Evolutionary conservation across 2,797 vertebrate species (phyloP).

Genomic region (Thalassophryne amazonica): DNA sequence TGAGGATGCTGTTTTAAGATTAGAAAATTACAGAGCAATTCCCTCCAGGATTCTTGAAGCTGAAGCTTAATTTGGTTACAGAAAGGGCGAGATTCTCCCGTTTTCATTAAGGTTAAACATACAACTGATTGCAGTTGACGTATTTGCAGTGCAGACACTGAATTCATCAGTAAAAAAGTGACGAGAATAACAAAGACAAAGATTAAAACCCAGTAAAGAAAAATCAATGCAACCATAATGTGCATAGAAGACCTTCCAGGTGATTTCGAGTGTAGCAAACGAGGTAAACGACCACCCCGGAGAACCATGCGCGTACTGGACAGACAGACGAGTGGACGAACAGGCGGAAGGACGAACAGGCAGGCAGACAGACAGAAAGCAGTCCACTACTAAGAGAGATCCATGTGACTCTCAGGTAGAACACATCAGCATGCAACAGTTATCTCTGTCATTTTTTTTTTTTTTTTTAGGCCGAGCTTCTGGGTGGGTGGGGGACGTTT

Average conservation of each 20-base stretch:
- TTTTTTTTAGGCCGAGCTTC: slow-evolving; percentile 69
- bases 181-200: slow-evolving; percentile 34
- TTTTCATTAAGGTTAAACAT: neutral
- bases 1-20: too few relatives aligned
- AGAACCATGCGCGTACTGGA: slow-evolving; percentile 71
- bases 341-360: slow-evolving; percentile 67
- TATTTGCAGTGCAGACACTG: slow-evolving; percentile 62
- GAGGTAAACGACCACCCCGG: slow-evolving; percentile 58
- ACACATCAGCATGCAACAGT: slow-evolving; percentile 79
- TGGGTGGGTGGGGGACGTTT: slow-evolving; percentile 83
- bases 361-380: slow-evolving; percentile 80
- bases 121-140: slow-evolving; percentile 3
- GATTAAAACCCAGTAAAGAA: slow-evolving; percentile 52
- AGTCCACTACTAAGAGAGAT: slow-evolving; percentile 73
- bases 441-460: slow-evolving; percentile 68
- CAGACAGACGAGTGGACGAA: slow-evolving; percentile 71
- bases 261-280: slow-evolving; percentile 62
- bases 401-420: slow-evolving; percentile 68
- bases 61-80: neutral
- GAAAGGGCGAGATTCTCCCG: neutral
- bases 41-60: neutral
- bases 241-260: slow-evolving; percentile 67
- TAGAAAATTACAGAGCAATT: too few relatives aligned
- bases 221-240: slow-evolving; percentile 51
- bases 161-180: slow-evolving; percentile 29